A percentile compares a stretch with the other conserved stretches of the same genome.
Evolutionary conservation across 2,113 vertebrate species (phyloP).

Genomic region (Ophthalmotilapia sp.): DNA sequence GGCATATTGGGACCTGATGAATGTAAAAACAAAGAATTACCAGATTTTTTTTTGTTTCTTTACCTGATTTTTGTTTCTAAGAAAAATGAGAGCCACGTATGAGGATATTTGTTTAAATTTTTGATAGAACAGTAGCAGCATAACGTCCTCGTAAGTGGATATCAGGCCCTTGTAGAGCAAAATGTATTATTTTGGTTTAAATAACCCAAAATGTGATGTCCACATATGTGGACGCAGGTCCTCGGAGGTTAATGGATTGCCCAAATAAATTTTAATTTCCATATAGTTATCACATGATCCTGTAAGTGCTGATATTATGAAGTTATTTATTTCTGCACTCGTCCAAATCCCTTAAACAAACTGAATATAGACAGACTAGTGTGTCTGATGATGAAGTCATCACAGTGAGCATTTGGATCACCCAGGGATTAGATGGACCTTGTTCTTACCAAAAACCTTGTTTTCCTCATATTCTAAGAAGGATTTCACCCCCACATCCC

Average conservation of each 20-base stretch:
- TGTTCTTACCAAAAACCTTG: neutral
- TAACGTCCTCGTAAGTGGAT: neutral
- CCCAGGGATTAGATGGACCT: neutral
- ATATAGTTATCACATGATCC: neutral
- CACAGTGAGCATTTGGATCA: neutral
- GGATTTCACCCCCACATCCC: slow-evolving; percentile 1
- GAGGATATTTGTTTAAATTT: neutral
- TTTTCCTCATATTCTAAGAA: slow-evolving; percentile 36
- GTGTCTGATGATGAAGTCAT: neutral
- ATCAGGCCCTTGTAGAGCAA: neutral
- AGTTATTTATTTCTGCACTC: neutral
- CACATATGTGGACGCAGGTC: neutral
- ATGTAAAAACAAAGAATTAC: neutral
- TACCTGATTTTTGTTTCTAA: neutral
- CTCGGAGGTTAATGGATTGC: neutral
- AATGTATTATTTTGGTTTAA: neutral
- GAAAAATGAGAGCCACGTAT: neutral
- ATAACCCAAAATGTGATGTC: neutral
- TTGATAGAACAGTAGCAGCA: neutral
- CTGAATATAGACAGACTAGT: neutral
- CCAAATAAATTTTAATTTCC: neutral
- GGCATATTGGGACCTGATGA: neutral
- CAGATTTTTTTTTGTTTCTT: fast-evolving
- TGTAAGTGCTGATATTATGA: neutral
- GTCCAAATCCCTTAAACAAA: neutral